A percentile compares a stretch with the other conserved stretches of the same genome.
These are phyloP conservation scores for Plectus sambesii DNA, from an alignment of 1,140 invertebrate genomes.

Conservation along the genomic window DNA sequence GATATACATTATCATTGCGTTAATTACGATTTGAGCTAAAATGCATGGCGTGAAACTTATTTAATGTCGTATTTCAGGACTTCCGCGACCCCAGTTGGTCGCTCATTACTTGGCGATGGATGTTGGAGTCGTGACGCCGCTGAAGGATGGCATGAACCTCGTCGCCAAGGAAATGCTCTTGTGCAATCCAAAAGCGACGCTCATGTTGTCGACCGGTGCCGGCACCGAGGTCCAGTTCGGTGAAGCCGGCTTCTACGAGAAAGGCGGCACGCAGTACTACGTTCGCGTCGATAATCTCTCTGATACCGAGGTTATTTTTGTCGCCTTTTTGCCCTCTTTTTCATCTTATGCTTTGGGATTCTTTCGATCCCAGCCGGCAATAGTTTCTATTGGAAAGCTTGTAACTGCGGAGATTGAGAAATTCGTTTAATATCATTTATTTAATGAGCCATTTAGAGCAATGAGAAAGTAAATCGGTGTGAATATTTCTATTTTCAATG, in stretches of 20 bases:
- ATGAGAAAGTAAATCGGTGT: no score
- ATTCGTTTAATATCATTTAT: no score
- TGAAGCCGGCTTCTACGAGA: no score
- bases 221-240: background rate
- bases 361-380: background rate
- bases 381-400: background rate
- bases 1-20: no score
- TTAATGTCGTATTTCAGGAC: no score
- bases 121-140: constrained; percentile 70
- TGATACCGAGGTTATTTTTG: no score
- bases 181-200: constrained; percentile 48
- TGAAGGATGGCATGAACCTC: constrained; percentile 81
- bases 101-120: constrained; percentile 66
- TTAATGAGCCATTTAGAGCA: no score
- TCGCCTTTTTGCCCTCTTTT: no score
- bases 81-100: constrained; percentile 66
- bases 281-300: background rate
- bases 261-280: background rate
- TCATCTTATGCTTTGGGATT: background rate
- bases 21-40: no score
- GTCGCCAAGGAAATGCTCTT: constrained; percentile 85
- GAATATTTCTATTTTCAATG: no score
- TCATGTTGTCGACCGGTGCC: background rate
- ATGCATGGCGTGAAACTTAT: no score
- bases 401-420: no score